Conservation (phyloP, 2,113 vertebrate species). For the Phaethornis superciliosus region DNA sequence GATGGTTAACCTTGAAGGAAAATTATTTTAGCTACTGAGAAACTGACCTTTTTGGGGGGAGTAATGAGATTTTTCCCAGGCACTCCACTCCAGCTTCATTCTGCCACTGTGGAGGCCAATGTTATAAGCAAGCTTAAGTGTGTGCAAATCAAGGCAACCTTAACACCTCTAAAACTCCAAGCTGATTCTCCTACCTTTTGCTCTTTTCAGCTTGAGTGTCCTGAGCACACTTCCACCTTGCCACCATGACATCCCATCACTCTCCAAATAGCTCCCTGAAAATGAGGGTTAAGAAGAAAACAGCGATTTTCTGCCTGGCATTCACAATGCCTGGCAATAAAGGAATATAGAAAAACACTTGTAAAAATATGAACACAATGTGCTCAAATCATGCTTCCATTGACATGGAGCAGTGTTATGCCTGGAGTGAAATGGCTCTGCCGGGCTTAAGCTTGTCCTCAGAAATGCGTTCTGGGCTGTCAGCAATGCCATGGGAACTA, state of each 20-base stretch:
- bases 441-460: constrained; percentile 39
- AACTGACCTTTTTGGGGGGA: not conserved
- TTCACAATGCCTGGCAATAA: not conserved
- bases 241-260: not conserved
- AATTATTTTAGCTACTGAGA: not conserved
- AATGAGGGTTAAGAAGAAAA: constrained; percentile 25
- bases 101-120: not conserved
- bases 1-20: not conserved
- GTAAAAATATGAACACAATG: constrained; percentile 37
- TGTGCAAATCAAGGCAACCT: not conserved
- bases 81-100: not conserved
- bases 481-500: constrained; percentile 29
- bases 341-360: constrained; percentile 53
- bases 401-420: constrained; percentile 58
- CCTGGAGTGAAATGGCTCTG: constrained; percentile 50
- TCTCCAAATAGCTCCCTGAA: not conserved
- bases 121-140: not conserved
- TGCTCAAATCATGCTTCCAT: constrained; percentile 52
- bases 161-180: not conserved
- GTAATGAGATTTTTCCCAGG: not conserved
- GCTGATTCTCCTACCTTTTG: not conserved
- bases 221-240: not conserved
- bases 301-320: not conserved
- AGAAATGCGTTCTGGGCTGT: not conserved
- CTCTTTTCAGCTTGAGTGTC: not conserved